phyloP scores from a whole-genome alignment of 2,113 vertebrate species.

The Albula goreensis region DNA sequence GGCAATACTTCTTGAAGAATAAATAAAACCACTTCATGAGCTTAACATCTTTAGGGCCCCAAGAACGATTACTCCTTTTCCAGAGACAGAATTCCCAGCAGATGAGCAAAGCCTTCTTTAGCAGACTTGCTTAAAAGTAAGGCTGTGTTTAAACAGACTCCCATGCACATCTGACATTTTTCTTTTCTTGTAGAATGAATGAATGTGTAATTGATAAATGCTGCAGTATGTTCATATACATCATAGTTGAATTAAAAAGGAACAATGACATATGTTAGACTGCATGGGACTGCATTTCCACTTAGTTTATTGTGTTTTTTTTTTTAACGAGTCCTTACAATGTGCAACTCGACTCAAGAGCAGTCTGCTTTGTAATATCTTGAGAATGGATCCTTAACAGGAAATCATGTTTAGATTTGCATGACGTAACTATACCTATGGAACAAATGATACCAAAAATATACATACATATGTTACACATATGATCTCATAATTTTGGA shows the following conservation, averaged over 20 bases:
- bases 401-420: too few relatives aligned
- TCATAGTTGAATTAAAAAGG: not conserved
- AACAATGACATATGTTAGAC: not conserved
- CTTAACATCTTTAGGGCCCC: slow-evolving; percentile 30
- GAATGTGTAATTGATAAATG: not conserved
- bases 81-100: slow-evolving; percentile 52
- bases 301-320: not conserved
- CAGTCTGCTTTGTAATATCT: not conserved
- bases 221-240: not conserved
- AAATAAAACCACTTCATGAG: slow-evolving; percentile 44
- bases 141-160: not conserved
- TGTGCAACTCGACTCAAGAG: not conserved
- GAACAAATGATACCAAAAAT: too few relatives aligned
- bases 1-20: slow-evolving; percentile 52
- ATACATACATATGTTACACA: too few relatives aligned
- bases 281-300: not conserved
- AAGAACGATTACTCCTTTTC: slow-evolving; percentile 30
- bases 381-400: not conserved
- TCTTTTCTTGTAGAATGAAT: not conserved
- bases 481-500: too few relatives aligned
- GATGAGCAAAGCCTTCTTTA: slow-evolving; percentile 47
- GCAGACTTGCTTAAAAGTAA: slow-evolving; percentile 31
- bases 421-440: too few relatives aligned
- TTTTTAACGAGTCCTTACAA: not conserved
- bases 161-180: not conserved